These are phyloP conservation scores for Strigamia crassipes DNA, from an alignment of 2,888 invertebrate species.

Conservation along the genomic window DNA sequence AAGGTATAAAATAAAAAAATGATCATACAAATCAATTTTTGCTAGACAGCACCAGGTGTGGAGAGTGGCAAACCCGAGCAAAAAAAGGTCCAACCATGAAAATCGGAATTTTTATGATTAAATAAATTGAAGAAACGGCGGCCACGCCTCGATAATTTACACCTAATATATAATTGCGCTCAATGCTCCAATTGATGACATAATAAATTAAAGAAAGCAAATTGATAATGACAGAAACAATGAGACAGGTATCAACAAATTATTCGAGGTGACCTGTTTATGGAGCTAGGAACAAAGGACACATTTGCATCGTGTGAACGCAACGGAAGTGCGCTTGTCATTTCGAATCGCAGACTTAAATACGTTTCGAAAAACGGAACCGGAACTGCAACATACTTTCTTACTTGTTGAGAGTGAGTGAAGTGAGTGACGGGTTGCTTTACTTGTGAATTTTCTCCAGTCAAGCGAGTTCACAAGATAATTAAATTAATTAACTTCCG, in stretches of 20 bases:
- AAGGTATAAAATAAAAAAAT: neutral
- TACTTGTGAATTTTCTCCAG: neutral
- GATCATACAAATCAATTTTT: constrained; percentile 19
- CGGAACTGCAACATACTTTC: neutral
- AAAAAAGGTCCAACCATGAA: constrained; percentile 15
- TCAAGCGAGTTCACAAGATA: neutral
- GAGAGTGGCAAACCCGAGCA: neutral
- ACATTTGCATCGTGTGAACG: constrained; percentile 18
- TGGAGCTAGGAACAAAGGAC: constrained; percentile 5
- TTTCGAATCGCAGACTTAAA: neutral
- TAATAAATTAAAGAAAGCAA: constrained; percentile 19
- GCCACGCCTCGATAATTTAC: constrained; percentile 10
- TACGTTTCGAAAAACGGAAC: neutral
- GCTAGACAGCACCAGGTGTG: neutral
- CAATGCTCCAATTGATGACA: constrained; percentile 23
- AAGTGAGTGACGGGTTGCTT: neutral
- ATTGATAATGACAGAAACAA: constrained; percentile 26
- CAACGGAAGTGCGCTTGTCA: constrained; percentile 7
- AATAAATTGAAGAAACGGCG: constrained; percentile 16
- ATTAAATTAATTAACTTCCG: constrained; percentile 30
- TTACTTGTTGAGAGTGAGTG: neutral
- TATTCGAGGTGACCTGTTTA: constrained; percentile 21
- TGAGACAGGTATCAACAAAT: constrained; percentile 22
- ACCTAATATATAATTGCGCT: constrained; percentile 9
- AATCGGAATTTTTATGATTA: constrained; percentile 18